Conservation (phyloP, 2,888 invertebrate species). For the Eristalis arbustorum region DNA sequence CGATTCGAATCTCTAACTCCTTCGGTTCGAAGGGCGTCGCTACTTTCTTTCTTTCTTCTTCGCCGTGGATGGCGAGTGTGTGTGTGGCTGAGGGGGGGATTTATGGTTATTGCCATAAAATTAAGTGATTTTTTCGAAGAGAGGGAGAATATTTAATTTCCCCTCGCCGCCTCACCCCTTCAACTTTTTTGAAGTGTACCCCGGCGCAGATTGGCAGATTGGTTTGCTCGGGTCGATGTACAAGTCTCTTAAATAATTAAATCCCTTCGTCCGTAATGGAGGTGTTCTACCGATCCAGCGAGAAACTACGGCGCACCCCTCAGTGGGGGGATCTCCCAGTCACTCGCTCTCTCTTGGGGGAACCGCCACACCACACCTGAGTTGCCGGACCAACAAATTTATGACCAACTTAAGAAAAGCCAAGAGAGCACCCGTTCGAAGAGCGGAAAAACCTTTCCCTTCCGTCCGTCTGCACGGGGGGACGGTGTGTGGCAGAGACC, state of each 20-base stretch:
- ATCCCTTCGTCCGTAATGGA: conserved; percentile 65
- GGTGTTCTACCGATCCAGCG: conserved; percentile 48
- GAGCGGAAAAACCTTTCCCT: conserved; percentile 12
- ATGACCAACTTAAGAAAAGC: conserved; percentile 55
- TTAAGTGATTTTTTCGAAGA: conserved; percentile 59
- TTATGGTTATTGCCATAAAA: conserved; percentile 67
- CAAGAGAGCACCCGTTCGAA: background rate
- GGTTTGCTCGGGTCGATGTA: conserved; percentile 32
- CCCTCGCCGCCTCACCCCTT: background rate
- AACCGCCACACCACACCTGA: conserved; percentile 30
- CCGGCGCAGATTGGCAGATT: conserved; percentile 27
- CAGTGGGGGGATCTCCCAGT: too few species aligned
- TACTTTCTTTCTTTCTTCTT: background rate
- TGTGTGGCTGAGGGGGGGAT: conserved; percentile 19
- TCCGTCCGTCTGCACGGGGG: background rate
- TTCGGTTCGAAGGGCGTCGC: conserved; percentile 14
- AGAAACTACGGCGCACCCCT: conserved; percentile 4
- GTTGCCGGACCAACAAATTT: conserved; percentile 48
- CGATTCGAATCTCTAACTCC: conserved; percentile 24
- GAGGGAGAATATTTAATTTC: conserved; percentile 43
- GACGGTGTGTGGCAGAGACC: background rate
- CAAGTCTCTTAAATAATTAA: conserved; percentile 65
- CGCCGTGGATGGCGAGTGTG: background rate
- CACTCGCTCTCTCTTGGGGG: too few species aligned
- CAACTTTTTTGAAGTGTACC: background rate